These are phyloP conservation scores for Acronicta aceris DNA, from an alignment of 2,888 invertebrate species.

Conservation along the genomic window DNA sequence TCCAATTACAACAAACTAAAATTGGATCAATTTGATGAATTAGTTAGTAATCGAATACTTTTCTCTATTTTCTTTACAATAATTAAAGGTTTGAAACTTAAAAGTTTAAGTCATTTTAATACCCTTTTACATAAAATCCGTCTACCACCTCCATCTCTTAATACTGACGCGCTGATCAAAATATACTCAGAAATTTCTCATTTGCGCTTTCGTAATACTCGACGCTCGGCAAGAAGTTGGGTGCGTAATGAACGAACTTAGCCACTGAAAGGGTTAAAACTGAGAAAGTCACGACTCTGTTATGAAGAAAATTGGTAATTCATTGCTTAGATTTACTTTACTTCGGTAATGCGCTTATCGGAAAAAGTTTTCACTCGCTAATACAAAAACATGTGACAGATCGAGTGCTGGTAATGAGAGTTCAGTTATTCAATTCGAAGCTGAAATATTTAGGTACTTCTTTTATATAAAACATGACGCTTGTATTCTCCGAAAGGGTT, in stretches of 20 bases:
- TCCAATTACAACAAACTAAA: no score
- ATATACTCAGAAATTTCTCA: conserved; percentile 71
- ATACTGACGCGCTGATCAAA: conserved; percentile 60
- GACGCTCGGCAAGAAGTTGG: conserved; percentile 72
- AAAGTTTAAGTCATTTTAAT: not conserved
- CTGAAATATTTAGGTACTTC: conserved; percentile 49
- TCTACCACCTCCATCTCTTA: conserved; percentile 57
- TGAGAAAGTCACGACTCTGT: conserved; percentile 75
- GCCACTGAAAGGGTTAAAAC: conserved; percentile 78
- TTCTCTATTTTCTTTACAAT: no score
- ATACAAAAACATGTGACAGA: conserved; percentile 69
- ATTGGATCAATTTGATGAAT: no score
- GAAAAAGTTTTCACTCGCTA: conserved; percentile 69
- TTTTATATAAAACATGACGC: no score
- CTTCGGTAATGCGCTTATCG: conserved; percentile 69
- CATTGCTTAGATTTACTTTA: conserved; percentile 76
- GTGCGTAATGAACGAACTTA: conserved; percentile 80
- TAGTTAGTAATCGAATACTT: no score
- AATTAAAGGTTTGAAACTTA: no score
- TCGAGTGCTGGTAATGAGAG: conserved; percentile 58
- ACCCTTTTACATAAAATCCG: not conserved
- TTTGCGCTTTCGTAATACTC: conserved; percentile 69
- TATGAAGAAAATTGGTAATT: conserved; percentile 81
- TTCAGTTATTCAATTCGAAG: conserved; percentile 48
- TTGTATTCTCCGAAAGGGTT: no score